Evolutionary conservation across 1,140 invertebrate species (phyloP).

Genomic region (Probaryconus sp.): DNA sequence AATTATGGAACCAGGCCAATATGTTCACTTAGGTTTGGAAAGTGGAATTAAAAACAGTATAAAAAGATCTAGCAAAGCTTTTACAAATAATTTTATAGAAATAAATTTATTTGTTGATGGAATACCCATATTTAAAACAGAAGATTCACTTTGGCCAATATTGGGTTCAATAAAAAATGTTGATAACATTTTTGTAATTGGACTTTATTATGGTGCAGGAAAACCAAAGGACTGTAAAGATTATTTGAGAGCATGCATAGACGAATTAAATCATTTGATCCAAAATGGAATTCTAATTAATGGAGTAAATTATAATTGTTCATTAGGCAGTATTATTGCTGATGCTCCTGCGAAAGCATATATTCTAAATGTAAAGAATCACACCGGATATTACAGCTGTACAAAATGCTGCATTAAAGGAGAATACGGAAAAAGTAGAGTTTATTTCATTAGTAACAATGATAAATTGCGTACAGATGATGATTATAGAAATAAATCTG

Average conservation of each 20-base stretch:
- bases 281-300: constrained; percentile 8
- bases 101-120: constrained; percentile 7
- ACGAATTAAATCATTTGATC: constrained; percentile 6
- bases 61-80: too few relatives aligned
- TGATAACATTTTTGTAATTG: constrained; percentile 23
- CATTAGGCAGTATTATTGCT: constrained; percentile 24
- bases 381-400: constrained; percentile 32
- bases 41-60: constrained; percentile 14
- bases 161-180: constrained; percentile 22
- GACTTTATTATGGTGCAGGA: constrained; percentile 23
- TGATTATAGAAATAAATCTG: not conserved
- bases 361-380: constrained; percentile 33
- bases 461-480: constrained; percentile 1
- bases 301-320: not conserved
- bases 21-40: constrained; percentile 21
- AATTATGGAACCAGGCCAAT: constrained; percentile 10
- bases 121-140: constrained; percentile 26
- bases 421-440: not conserved
- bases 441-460: not conserved
- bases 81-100: not conserved
- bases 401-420: constrained; percentile 35
- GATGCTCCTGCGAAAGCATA: constrained; percentile 46
- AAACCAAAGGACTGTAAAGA: constrained; percentile 27
- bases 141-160: constrained; percentile 37
- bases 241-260: constrained; percentile 19